A percentile compares a stretch with the other conserved stretches of the same genome.
Evolutionary conservation across 2,888 invertebrate genomes (phyloP).

Genomic region (Trypoxylon attenuatum): DNA sequence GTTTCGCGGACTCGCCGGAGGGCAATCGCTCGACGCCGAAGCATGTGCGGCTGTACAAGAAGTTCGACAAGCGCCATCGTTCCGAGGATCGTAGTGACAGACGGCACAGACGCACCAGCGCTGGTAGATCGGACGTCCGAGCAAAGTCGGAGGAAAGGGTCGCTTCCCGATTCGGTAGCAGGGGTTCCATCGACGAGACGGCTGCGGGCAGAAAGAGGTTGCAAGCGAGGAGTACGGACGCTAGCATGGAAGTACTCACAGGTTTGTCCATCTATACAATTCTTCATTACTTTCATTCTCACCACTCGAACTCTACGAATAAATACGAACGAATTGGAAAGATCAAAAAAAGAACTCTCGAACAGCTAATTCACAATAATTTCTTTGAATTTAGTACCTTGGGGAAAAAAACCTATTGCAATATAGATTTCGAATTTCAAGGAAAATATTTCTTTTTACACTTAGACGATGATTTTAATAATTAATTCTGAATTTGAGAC

Average conservation of each 20-base stretch:
- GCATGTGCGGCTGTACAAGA: constrained; percentile 80
- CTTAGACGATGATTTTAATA: too few relatives aligned
- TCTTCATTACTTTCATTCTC: too few relatives aligned
- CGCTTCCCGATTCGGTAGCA: constrained; percentile 59
- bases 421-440: too few relatives aligned
- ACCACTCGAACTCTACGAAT: too few relatives aligned
- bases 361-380: too few relatives aligned
- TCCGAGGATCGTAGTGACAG: constrained; percentile 84
- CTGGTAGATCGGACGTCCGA: constrained; percentile 83
- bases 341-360: too few relatives aligned
- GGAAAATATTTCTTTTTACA: too few relatives aligned
- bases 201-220: constrained; percentile 60
- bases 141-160: constrained; percentile 79
- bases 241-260: constrained; percentile 76
- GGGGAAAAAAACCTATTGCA: too few relatives aligned
- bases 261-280: too few relatives aligned
- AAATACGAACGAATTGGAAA: too few relatives aligned
- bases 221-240: constrained; percentile 81
- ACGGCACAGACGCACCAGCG: constrained; percentile 77
- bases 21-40: constrained; percentile 68
- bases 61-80: constrained; percentile 85
- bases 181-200: constrained; percentile 65
- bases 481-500: too few relatives aligned
- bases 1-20: constrained; percentile 90
- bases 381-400: too few relatives aligned